These are phyloP conservation scores for Sebastes hopkinsi DNA, from an alignment of 2,797 vertebrate species.

Conservation along the genomic window DNA sequence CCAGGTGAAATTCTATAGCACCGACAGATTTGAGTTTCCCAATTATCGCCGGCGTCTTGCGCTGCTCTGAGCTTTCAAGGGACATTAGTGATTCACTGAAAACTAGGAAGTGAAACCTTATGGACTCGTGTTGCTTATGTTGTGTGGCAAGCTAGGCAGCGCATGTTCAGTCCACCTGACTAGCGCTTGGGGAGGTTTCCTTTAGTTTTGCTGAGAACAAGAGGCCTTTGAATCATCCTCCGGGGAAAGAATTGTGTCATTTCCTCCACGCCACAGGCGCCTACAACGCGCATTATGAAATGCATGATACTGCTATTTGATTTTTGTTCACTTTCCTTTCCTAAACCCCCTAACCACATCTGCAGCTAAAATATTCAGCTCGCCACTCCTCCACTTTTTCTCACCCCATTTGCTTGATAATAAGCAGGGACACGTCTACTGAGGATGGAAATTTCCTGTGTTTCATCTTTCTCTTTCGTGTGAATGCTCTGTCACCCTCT, in stretches of 20 bases:
- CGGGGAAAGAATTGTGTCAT: slow-evolving; percentile 53
- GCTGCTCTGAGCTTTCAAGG: slow-evolving; percentile 42
- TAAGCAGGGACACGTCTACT: slow-evolving; percentile 35
- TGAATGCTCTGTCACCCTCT: slow-evolving; percentile 31
- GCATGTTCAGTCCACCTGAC: slow-evolving; percentile 58
- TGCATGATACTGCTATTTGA: slow-evolving; percentile 17
- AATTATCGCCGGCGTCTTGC: slow-evolving; percentile 12
- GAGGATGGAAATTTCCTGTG: slow-evolving; percentile 37
- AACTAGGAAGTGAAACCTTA: slow-evolving; percentile 70
- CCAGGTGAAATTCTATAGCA: slow-evolving; percentile 16
- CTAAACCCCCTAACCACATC: slow-evolving; percentile 25
- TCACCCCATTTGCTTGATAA: slow-evolving; percentile 47
- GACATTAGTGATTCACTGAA: slow-evolving; percentile 51
- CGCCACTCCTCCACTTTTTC: slow-evolving; percentile 21
- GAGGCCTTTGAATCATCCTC: slow-evolving; percentile 50
- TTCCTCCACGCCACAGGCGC: slow-evolving; percentile 56
- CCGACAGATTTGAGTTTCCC: slow-evolving; percentile 30
- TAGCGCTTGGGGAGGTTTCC: slow-evolving; percentile 10
- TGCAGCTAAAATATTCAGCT: slow-evolving; percentile 12
- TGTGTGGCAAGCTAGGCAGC: slow-evolving; percentile 50
- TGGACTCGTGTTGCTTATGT: slow-evolving; percentile 40
- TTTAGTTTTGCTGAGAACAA: slow-evolving; percentile 29
- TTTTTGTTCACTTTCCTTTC: slow-evolving; percentile 23
- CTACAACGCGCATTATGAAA: slow-evolving; percentile 32
- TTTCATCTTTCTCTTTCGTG: slow-evolving; percentile 46